Evolutionary conservation across 2,888 invertebrate genomes (phyloP), one percentile per base, ranked within the genome.

Genomic region (Athalia cordata): DNA sequence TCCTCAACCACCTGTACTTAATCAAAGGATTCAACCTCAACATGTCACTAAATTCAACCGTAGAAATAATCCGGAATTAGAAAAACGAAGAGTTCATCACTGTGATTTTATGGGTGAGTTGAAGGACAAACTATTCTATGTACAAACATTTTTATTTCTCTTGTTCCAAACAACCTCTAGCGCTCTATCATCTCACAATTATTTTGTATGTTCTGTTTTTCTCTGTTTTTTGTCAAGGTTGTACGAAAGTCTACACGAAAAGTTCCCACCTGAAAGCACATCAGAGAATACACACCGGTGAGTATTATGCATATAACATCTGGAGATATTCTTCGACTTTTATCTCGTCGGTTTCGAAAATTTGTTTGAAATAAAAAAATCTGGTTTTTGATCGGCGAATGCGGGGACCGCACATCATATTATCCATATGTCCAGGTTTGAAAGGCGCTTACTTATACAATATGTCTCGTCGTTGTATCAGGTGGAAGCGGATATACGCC

Each of bases 191-290:
- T 29, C 29, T 29, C 29, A 29, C 29, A 29, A n/a, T 7, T 6
- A 0, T 11, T 9, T 64, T 49, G 47, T 49, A 64, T 78, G 64
- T 66, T 64, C 59, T 65, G 45, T 29, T 76, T 43, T 52, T 79
- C 78, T 66, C 49, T 52, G 79, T 78, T 76, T 76, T 74, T 93
- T 93, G n/a, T n/a, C 79, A 93, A 98, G 98, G 97, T 90, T 98
- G 98, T 92, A 94, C 96, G 87, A 98, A 98, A 93, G 98, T 98
- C 83, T 98, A 98, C 92, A 98, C 98, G 84, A 98, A 98, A 93
- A 98, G 98, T 92, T 98, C 98, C 86, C 98, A 98, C 91, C 93
- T 98, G 84, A 98, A 98, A 92, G 98, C 98, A 83, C 98, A 98
- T 92, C 98, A 98, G 91, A 94, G 98, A 91, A 98, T 98, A 92